Evolutionary conservation across 1,140 invertebrate genomes (phyloP).

Genomic region (Aporrectodea caliginosa): DNA sequence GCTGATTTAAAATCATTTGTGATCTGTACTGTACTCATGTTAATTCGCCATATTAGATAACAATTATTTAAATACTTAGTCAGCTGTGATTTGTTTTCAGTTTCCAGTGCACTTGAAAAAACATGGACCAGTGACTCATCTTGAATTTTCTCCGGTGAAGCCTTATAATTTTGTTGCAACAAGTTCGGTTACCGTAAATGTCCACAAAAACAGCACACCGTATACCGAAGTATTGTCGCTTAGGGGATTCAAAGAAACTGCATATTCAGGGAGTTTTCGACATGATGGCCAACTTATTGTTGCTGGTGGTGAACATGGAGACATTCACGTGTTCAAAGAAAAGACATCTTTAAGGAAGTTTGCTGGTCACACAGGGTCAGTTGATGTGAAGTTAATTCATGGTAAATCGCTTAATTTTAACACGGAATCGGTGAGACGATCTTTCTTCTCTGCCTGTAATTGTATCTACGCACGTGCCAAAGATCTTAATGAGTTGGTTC

Average conservation of each 20-base stretch:
- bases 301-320: slow-evolving; percentile 82
- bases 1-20: too few relatives aligned
- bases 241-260: slow-evolving; percentile 77
- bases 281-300: slow-evolving; percentile 75
- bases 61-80: background rate
- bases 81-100: slow-evolving; percentile 60
- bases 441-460: too few relatives aligned
- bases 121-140: slow-evolving; percentile 82
- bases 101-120: slow-evolving; percentile 83
- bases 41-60: background rate
- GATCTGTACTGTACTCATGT: background rate
- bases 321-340: slow-evolving; percentile 81
- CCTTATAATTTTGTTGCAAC: slow-evolving; percentile 86
- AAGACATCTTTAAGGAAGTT: slow-evolving; percentile 68
- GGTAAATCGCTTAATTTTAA: too few relatives aligned
- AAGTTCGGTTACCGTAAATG: slow-evolving; percentile 74
- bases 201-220: slow-evolving; percentile 57
- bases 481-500: too few relatives aligned
- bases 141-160: slow-evolving; percentile 81
- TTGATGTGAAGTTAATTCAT: too few relatives aligned
- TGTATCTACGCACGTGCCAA: too few relatives aligned
- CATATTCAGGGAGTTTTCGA: slow-evolving; percentile 80
- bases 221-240: slow-evolving; percentile 79
- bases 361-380: slow-evolving; percentile 66
- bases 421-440: too few relatives aligned